Evolutionary conservation across 2,113 vertebrate genomes (phyloP).

Genomic region (Stomatorhinus ivindoensis): DNA sequence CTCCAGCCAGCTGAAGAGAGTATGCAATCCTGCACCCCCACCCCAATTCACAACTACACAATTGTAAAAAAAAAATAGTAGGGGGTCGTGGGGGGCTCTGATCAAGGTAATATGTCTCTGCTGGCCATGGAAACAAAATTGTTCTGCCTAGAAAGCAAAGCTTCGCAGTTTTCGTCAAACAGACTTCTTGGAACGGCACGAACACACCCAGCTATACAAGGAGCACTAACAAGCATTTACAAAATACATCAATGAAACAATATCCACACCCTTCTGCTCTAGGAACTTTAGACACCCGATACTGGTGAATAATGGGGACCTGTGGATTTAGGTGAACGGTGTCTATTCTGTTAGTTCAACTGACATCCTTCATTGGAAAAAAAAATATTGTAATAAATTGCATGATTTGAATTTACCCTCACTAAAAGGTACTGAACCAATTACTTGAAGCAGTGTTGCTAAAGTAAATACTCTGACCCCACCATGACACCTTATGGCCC

Average conservation of each 20-base stretch:
- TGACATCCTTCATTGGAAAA: not conserved
- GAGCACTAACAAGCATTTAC: not conserved
- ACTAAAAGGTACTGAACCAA: not conserved
- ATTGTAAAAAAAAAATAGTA: not conserved
- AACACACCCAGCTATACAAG: not conserved
- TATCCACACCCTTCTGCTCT: not conserved
- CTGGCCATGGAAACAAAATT: not conserved
- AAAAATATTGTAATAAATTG: not conserved
- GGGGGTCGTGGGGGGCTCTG: not conserved
- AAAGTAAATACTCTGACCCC: not conserved
- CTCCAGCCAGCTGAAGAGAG: not conserved
- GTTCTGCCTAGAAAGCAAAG: not conserved
- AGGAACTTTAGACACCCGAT: not conserved
- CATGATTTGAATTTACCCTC: not conserved
- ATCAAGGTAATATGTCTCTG: not conserved
- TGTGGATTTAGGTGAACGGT: not conserved
- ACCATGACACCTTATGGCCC: not conserved
- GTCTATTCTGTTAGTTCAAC: not conserved
- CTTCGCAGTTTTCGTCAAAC: not conserved
- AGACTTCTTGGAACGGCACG: not conserved
- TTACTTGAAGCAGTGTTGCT: not conserved
- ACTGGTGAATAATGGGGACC: not conserved
- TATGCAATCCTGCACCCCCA: not conserved
- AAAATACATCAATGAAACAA: not conserved
- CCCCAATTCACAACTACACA: not conserved